These are phyloP conservation scores for Microcaecilia unicolor DNA, from an alignment of 2,797 vertebrate genomes.

Conservation along the genomic window DNA sequence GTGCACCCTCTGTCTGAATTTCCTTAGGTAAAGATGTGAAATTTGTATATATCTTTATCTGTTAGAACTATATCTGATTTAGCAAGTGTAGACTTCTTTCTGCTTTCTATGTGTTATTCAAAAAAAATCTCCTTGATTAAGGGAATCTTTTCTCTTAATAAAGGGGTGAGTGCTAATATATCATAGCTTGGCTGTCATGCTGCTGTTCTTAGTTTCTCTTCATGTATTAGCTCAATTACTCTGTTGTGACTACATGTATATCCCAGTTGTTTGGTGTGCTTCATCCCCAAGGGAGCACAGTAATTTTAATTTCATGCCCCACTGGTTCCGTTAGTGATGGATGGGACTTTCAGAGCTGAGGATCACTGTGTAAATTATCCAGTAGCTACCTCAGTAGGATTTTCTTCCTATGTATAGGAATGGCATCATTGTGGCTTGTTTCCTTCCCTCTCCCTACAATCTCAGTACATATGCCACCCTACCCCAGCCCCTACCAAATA, in stretches of 20 bases:
- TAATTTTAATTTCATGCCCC: conserved; percentile 84
- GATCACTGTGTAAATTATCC: conserved; percentile 50
- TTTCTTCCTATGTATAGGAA: conserved; percentile 11
- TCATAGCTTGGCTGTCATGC: conserved; percentile 8
- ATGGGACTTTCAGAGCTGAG: conserved; percentile 60
- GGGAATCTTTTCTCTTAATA: conserved; percentile 4
- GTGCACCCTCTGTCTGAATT: too few relatives aligned
- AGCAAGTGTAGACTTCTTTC: too few relatives aligned
- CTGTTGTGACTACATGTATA: conserved; percentile 29
- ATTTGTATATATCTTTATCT: too few relatives aligned
- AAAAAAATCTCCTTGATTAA: not conserved
- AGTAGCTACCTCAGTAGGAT: conserved; percentile 16
- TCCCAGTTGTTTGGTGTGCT: conserved; percentile 47
- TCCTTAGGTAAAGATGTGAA: too few relatives aligned
- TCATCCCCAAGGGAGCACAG: conserved; percentile 43
- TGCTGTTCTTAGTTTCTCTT: conserved; percentile 35
- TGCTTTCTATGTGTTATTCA: too few relatives aligned
- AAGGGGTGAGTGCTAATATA: conserved; percentile 8
- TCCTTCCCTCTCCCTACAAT: not conserved
- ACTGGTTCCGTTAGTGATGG: conserved; percentile 65
- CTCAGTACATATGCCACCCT: too few relatives aligned
- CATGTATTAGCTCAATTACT: conserved; percentile 62
- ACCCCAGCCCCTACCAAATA: conserved; percentile 7
- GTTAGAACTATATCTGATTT: too few relatives aligned
- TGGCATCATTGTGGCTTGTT: conserved; percentile 20